Conservation (phyloP, 2,888 invertebrate species). For the Congeria kusceri region DNA sequence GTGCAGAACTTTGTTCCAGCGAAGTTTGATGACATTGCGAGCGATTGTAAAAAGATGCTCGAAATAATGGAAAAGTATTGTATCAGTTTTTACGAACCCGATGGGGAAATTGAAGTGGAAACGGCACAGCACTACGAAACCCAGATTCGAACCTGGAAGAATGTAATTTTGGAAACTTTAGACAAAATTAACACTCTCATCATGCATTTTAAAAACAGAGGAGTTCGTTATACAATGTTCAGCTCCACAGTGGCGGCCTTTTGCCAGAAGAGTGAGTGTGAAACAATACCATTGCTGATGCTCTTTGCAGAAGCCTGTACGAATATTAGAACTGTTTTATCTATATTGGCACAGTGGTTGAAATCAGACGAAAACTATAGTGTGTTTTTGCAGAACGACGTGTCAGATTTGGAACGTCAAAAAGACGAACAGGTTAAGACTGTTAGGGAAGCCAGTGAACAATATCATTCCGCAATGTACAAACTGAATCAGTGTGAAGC, state of each 20-base stretch:
- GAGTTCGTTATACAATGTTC: conserved; percentile 67
- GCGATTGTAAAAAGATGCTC: conserved; percentile 69
- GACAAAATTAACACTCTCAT: conserved; percentile 64
- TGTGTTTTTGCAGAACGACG: conserved; percentile 76
- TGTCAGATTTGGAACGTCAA: conserved; percentile 71
- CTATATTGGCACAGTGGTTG: conserved; percentile 77
- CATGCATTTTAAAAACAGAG: conserved; percentile 70
- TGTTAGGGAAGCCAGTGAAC: conserved; percentile 71
- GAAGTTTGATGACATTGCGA: conserved; percentile 67
- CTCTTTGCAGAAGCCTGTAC: conserved; percentile 80
- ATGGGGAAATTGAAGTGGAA: conserved; percentile 73
- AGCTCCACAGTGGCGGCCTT: conserved; percentile 71
- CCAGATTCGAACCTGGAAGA: conserved; percentile 70
- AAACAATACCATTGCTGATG: conserved; percentile 76
- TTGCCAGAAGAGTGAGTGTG: conserved; percentile 72
- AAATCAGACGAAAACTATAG: conserved; percentile 80
- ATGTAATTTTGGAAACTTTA: conserved; percentile 65
- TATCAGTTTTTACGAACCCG: conserved; percentile 79
- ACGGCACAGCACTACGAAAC: conserved; percentile 79
- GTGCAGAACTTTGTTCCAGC: conserved; percentile 74
- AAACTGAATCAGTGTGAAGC: conserved; percentile 73
- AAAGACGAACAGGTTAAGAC: conserved; percentile 72
- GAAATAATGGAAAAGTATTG: conserved; percentile 78
- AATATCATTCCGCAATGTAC: conserved; percentile 75
- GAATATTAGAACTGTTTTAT: conserved; percentile 74